Evolutionary conservation across 2,888 invertebrate species (phyloP).

Genomic region (Kuschelorhynchus macadamiae): DNA sequence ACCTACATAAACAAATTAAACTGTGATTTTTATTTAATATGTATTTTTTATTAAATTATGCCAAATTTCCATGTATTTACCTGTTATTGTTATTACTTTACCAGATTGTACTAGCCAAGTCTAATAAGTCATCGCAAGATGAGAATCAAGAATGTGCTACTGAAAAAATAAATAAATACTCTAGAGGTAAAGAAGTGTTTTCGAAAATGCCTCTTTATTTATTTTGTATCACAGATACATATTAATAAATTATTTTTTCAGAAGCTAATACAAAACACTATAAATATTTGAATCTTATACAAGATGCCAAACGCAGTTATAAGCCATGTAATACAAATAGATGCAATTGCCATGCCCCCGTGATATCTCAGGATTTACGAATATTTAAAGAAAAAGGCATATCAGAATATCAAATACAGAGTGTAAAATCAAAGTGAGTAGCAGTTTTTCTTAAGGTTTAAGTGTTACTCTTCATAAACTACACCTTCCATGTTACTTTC

Average conservation of each 20-base stretch:
- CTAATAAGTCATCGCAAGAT: conserved; percentile 26
- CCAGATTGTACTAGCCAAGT: neutral
- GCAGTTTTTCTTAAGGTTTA: too few relatives aligned
- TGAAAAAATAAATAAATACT: conserved; percentile 60
- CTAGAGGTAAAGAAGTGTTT: conserved; percentile 61
- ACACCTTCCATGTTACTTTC: too few relatives aligned
- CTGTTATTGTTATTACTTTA: conserved; percentile 1
- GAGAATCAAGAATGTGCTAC: conserved; percentile 24
- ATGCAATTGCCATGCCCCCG: conserved; percentile 76
- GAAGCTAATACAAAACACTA: conserved; percentile 69
- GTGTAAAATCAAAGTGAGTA: conserved; percentile 69
- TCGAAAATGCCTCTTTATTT: neutral
- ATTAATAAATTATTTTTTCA: conserved; percentile 60
- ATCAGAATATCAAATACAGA: conserved; percentile 75
- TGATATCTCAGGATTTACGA: conserved; percentile 79
- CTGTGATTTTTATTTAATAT: too few relatives aligned
- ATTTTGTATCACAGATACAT: neutral
- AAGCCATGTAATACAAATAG: conserved; percentile 72
- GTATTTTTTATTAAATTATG: neutral
- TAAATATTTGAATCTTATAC: conserved; percentile 68
- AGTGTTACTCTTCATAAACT: too few relatives aligned
- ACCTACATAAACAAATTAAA: too few relatives aligned
- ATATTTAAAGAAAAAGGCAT: conserved; percentile 80
- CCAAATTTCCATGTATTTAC: conserved; percentile 1
- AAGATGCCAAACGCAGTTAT: conserved; percentile 70